Evolutionary conservation across 1,140 invertebrate genomes (phyloP).

Genomic region (Ostrea denselamellosa): DNA sequence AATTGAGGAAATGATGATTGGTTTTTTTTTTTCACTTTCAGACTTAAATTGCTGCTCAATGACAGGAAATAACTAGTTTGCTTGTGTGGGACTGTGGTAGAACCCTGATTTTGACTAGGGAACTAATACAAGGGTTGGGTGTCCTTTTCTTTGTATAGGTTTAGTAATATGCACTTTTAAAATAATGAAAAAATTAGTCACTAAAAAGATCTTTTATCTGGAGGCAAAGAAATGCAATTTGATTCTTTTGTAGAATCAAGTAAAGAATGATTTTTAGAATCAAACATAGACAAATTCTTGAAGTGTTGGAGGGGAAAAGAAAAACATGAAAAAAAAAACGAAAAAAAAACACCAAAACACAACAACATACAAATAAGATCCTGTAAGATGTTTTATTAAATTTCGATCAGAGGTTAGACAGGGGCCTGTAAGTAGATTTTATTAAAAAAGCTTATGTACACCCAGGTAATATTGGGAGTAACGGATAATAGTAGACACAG

Average conservation of each 20-base stretch:
- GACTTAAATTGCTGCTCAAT: background rate
- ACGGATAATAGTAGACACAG: background rate
- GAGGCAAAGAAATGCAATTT: background rate
- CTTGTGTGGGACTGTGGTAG: background rate
- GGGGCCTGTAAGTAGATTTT: background rate
- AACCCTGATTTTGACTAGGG: background rate
- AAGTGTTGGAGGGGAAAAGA: too few relatives aligned
- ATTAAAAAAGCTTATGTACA: background rate
- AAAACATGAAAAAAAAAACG: too few relatives aligned
- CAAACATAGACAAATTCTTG: background rate
- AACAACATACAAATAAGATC: background rate
- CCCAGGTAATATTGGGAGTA: background rate
- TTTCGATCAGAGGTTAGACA: background rate
- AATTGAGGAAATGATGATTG: constrained; percentile 6
- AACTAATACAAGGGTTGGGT: background rate
- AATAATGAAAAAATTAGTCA: background rate
- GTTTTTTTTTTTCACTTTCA: background rate
- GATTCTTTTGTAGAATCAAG: background rate
- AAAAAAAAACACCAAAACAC: background rate
- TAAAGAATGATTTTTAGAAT: too few relatives aligned
- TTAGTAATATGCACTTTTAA: background rate
- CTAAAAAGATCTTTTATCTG: background rate
- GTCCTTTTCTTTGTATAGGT: background rate
- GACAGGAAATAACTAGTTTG: background rate
- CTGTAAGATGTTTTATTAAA: background rate